Evolutionary conservation across 2,113 vertebrate genomes (phyloP).

Genomic region (Ranitomeya imitator): DNA sequence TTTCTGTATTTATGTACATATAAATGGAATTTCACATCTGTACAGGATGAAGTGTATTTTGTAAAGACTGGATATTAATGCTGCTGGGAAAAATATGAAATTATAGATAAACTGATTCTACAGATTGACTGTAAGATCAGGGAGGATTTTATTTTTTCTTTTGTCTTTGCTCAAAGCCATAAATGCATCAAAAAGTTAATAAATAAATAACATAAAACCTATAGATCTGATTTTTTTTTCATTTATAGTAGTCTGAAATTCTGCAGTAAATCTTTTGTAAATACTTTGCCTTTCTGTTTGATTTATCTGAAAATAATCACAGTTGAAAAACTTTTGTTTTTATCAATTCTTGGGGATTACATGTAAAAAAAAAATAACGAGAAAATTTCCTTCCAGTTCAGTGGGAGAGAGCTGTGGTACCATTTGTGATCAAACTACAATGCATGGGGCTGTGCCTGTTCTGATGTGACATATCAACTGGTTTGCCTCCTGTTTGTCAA

Average conservation of each 20-base stretch:
- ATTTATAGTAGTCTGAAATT: neutral
- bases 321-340: neutral
- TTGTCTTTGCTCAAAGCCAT: slow-evolving; percentile 84
- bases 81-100: slow-evolving; percentile 67
- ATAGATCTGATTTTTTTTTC: neutral
- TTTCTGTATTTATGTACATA: slow-evolving; percentile 75
- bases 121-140: slow-evolving; percentile 72
- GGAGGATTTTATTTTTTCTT: slow-evolving; percentile 73
- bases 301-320: neutral
- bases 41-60: slow-evolving; percentile 78
- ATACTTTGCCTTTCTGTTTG: neutral
- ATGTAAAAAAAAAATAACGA: neutral
- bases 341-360: neutral
- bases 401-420: too few species aligned
- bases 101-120: slow-evolving; percentile 67
- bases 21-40: slow-evolving; percentile 72
- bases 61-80: slow-evolving; percentile 70
- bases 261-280: neutral
- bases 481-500: too few species aligned
- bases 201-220: slow-evolving; percentile 75
- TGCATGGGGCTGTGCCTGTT: too few species aligned
- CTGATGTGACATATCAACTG: too few species aligned
- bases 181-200: slow-evolving; percentile 79
- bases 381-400: too few species aligned
- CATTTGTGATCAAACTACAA: too few species aligned